Evolutionary conservation across 2,113 vertebrate species (phyloP).

Genomic region (Rhea americana): DNA sequence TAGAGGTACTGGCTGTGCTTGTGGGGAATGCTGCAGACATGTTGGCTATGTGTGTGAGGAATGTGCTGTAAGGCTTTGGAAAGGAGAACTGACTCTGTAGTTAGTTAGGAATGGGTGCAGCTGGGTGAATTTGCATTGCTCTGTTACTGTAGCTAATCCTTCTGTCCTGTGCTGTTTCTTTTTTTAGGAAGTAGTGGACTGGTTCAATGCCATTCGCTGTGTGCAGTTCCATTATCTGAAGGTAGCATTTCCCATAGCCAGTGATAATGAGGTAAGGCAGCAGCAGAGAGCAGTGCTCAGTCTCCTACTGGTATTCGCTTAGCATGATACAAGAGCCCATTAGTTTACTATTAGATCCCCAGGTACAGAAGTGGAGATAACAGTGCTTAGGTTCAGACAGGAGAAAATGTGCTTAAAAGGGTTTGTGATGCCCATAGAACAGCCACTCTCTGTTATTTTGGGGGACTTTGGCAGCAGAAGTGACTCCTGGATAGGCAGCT

Average conservation of each 20-base stretch:
- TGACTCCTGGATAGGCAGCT: not conserved
- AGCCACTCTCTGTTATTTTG: not conserved
- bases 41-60: not conserved
- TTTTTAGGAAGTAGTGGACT: constrained; percentile 87
- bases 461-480: not conserved
- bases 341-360: not conserved
- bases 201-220: constrained; percentile 89
- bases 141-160: not conserved
- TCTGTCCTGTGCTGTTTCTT: not conserved
- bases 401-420: not conserved
- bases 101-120: not conserved
- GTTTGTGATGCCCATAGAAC: not conserved
- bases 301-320: not conserved
- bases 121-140: not conserved
- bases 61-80: not conserved
- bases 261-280: constrained; percentile 82
- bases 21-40: not conserved
- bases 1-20: not conserved
- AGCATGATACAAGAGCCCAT: not conserved
- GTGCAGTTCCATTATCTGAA: constrained; percentile 89
- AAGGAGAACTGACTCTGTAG: not conserved
- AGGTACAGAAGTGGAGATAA: not conserved
- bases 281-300: not conserved
- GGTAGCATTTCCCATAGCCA: constrained; percentile 89
- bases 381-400: not conserved